Conservation (phyloP, 2,113 vertebrate genomes). For the Cephalopterus ornatus region DNA sequence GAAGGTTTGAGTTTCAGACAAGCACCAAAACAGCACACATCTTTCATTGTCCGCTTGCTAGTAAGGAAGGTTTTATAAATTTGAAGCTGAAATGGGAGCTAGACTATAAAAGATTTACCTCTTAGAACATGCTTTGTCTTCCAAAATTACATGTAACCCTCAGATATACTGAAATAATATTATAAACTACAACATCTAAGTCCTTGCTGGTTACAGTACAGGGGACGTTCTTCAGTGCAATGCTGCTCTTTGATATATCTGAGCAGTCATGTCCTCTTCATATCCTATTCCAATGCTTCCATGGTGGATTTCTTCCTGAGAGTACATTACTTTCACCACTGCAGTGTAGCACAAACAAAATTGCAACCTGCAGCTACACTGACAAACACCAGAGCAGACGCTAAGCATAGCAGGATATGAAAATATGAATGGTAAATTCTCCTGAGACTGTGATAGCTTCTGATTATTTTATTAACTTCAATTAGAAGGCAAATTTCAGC, state of each 20-base stretch:
- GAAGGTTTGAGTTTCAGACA: background rate
- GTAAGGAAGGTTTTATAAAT: background rate
- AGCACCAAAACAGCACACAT: background rate
- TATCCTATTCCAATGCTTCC: background rate
- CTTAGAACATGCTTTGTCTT: background rate
- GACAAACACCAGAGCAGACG: background rate
- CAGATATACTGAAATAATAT: background rate
- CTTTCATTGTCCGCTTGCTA: background rate
- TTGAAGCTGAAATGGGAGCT: background rate
- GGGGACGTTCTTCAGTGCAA: background rate
- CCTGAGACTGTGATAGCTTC: background rate
- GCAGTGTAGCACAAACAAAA: background rate
- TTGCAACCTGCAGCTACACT: background rate
- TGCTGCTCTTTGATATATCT: background rate
- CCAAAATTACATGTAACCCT: background rate
- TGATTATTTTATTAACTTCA: background rate
- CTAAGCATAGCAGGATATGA: background rate
- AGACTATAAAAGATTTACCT: background rate
- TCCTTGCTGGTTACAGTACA: background rate
- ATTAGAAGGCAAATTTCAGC: background rate
- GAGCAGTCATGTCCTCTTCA: background rate
- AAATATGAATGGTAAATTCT: background rate
- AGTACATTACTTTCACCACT: background rate
- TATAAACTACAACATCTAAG: background rate
- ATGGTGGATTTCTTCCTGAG: background rate